Base-by-base conservation (phyloP, 2,888 invertebrate species). In the Yponomeuta sedellus region DNA sequence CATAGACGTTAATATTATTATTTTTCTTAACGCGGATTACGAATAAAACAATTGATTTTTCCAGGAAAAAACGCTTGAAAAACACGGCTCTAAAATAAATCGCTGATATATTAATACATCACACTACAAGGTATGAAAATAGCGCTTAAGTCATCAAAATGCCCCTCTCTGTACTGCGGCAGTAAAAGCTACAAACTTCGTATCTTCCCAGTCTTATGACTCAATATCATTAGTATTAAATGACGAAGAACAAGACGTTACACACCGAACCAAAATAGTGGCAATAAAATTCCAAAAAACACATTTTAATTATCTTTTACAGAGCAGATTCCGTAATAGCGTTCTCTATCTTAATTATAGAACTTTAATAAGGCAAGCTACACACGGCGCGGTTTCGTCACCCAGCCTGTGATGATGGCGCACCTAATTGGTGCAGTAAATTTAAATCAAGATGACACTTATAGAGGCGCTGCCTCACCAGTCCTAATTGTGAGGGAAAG, bases 381-480 rank as follows among this genome's bases (percentile, higher is more conserved):
- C 85, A 80, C 80, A 83, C 82, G 81, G 82, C 79, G 81, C 76
- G 77, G 85, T 86, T 84, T 85, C 88, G 83, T 88, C 88, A 86
- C 80, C 79, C 73, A 22, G n/a, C 59, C 39, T 72, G 75, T 77
- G 86, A 88, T 87, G 89, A 89, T 86, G 86, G 86, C 87, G 84
- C 78, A 78, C 83, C 89, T 91, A 91, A 91, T 91, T 91, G 88
- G 90, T 77, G 81, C 84, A 81, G 88, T 91, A 90, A 91, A 90
- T 91, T 89, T 86, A 88, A 89, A 88, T 89, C 88, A 88, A 82
- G 85, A 88, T 88, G 89, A 88, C 89, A 88, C 83, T 86, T 85
- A 66, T 79, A 86, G 82, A 82, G 86, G 85, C 88, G 83, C 81
- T 81, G 81, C 82, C 78, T 64, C 16, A 63, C 64, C 22, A 28